phyloP scores from a whole-genome alignment of 2,113 vertebrate species.

The Martes martes region DNA sequence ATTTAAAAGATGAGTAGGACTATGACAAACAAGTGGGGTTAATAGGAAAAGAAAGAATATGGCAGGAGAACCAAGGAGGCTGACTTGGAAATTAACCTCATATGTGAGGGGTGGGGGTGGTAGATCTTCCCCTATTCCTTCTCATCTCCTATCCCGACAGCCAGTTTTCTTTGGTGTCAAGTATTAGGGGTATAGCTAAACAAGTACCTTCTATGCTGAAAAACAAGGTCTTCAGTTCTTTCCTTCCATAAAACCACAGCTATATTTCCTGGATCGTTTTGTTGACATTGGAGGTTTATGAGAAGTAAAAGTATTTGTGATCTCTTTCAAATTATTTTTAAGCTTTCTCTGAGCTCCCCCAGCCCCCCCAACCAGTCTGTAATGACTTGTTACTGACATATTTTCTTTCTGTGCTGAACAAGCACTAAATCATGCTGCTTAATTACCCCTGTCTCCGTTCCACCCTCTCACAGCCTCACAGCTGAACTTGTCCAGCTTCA shows the following conservation, averaged over 20 bases:
- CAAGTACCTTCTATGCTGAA: slow-evolving; percentile 56
- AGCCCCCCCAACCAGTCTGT: not conserved
- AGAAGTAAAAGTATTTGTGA: slow-evolving; percentile 67
- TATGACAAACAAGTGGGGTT: not conserved
- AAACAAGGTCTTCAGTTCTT: slow-evolving; percentile 54
- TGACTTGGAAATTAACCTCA: not conserved
- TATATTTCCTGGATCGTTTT: slow-evolving; percentile 67
- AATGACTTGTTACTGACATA: slow-evolving; percentile 55
- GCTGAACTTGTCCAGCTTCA: not conserved
- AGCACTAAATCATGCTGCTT: slow-evolving; percentile 49
- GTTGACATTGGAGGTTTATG: slow-evolving; percentile 64
- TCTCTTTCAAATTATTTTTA: slow-evolving; percentile 70
- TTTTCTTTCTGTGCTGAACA: slow-evolving; percentile 49
- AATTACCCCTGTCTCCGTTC: slow-evolving; percentile 44
- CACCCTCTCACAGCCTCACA: slow-evolving; percentile 24
- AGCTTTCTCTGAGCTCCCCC: not conserved
- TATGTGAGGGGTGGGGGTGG: not conserved
- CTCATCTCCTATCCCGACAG: not conserved
- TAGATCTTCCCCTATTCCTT: not conserved
- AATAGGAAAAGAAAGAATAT: not conserved
- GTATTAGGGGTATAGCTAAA: not conserved
- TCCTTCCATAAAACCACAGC: slow-evolving; percentile 58
- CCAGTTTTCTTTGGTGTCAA: slow-evolving; percentile 4
- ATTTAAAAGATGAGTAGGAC: not conserved
- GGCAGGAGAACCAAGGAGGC: not conserved